Conservation (phyloP, 1,140 invertebrate genomes). For the Temnothorax longispinosus region DNA sequence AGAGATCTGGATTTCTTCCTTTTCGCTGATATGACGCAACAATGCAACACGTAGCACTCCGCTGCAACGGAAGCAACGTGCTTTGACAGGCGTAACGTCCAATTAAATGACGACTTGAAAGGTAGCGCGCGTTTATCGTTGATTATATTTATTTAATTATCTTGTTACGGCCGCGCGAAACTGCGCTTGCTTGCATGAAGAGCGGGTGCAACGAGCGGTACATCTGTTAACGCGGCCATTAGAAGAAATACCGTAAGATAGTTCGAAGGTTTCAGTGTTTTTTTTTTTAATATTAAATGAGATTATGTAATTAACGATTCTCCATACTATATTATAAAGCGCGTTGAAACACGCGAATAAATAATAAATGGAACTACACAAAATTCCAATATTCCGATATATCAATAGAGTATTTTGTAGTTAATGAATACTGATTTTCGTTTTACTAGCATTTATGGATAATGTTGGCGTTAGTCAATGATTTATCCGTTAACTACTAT, state of each 20-base stretch:
- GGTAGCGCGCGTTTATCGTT: slow-evolving; percentile 40
- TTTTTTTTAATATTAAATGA: neutral
- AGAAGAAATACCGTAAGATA: neutral
- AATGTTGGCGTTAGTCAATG: neutral
- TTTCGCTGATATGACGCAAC: slow-evolving; percentile 55
- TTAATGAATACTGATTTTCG: neutral
- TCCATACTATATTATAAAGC: neutral
- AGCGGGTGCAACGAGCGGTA: slow-evolving; percentile 37
- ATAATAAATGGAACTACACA: neutral
- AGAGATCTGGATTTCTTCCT: slow-evolving; percentile 39
- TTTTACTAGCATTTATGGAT: neutral
- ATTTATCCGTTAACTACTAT: neutral
- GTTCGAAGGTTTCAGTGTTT: neutral
- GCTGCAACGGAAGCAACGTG: slow-evolving; percentile 45
- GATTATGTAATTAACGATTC: neutral
- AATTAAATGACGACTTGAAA: slow-evolving; percentile 71
- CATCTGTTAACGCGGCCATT: neutral
- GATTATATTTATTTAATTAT: slow-evolving; percentile 78
- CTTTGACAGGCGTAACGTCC: slow-evolving; percentile 52
- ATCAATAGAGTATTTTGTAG: neutral
- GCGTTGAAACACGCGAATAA: neutral
- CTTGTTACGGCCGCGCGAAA: slow-evolving; percentile 67
- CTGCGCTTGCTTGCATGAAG: slow-evolving; percentile 33
- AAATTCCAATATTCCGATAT: neutral
- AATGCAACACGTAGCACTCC: neutral